These are phyloP conservation scores for Mayetiola destructor DNA, from an alignment of 2,888 invertebrate species.

Conservation along the genomic window DNA sequence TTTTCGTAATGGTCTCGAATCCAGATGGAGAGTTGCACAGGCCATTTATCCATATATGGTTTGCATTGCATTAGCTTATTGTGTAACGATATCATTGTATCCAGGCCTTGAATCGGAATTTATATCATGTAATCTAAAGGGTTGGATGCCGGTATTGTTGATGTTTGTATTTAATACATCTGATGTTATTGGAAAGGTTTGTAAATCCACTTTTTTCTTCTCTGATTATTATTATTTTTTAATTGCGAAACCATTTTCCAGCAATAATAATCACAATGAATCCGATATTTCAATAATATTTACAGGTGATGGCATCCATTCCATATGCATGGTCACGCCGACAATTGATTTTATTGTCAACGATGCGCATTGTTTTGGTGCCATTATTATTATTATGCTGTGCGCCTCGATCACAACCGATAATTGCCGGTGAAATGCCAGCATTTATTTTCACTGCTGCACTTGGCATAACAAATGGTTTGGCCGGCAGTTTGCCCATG, in stretches of 20 bases:
- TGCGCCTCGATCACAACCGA: slow-evolving; percentile 58
- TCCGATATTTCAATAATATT: background rate
- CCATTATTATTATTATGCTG: slow-evolving; percentile 72
- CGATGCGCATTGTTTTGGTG: slow-evolving; percentile 57
- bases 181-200: slow-evolving; percentile 71
- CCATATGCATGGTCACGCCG: slow-evolving; percentile 72
- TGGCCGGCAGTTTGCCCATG: slow-evolving; percentile 85
- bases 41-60: slow-evolving; percentile 83
- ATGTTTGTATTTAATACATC: slow-evolving; percentile 81
- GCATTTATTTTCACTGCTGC: slow-evolving; percentile 51
- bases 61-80: slow-evolving; percentile 74
- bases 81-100: slow-evolving; percentile 76
- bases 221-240: too few species aligned
- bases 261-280: background rate
- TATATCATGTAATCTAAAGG: slow-evolving; percentile 61
- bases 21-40: slow-evolving; percentile 67
- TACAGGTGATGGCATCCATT: slow-evolving; percentile 58
- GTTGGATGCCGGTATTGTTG: slow-evolving; percentile 84
- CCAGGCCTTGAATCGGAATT: slow-evolving; percentile 86
- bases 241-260: background rate
- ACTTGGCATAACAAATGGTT: slow-evolving; percentile 71
- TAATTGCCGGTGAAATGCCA: slow-evolving; percentile 51
- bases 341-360: slow-evolving; percentile 60
- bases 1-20: slow-evolving; percentile 31
- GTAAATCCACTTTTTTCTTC: slow-evolving; percentile 30